These are phyloP conservation scores for Cossypha heuglini DNA, from an alignment of 2,797 vertebrate genomes.

Conservation along the genomic window DNA sequence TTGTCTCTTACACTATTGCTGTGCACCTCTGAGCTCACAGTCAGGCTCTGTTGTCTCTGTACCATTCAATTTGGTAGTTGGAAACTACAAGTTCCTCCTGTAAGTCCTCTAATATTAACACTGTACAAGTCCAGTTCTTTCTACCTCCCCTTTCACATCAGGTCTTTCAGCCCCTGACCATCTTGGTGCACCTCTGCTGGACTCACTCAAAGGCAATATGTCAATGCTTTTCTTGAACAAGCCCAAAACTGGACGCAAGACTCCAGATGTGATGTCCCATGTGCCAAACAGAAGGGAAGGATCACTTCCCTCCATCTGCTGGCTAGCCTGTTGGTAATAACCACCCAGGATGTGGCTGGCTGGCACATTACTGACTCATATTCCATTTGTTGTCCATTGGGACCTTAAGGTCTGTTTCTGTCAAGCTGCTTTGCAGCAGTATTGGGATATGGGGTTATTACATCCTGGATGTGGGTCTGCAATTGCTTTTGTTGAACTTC, in stretches of 20 bases:
- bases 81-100: neutral
- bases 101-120: neutral
- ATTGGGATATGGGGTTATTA: neutral
- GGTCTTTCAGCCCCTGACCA: neutral
- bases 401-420: neutral
- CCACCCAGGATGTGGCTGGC: neutral
- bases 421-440: neutral
- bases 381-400: neutral
- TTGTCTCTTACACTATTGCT: neutral
- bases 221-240: neutral
- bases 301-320: neutral
- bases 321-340: neutral
- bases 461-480: neutral
- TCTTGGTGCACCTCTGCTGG: neutral
- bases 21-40: neutral
- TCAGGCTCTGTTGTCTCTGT: neutral
- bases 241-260: neutral
- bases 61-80: neutral
- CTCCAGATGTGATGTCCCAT: neutral
- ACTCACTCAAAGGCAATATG: neutral
- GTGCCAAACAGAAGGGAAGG: neutral
- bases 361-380: neutral
- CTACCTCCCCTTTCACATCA: neutral
- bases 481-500: neutral
- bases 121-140: neutral